Conservation (phyloP, 2,888 invertebrate species). For the Trissonchulus latispiculum region DNA sequence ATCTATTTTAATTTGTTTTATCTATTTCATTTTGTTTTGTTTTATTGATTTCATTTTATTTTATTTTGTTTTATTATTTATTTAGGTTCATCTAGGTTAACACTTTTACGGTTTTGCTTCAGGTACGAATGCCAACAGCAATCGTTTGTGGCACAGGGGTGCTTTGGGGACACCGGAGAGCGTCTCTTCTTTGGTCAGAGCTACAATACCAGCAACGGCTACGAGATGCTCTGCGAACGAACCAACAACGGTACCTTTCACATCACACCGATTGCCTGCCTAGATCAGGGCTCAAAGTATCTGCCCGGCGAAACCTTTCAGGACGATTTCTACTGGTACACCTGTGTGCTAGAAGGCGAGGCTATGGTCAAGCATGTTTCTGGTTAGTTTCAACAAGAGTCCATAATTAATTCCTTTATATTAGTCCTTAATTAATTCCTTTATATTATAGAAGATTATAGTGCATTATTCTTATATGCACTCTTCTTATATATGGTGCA, state of each 20-base stretch:
- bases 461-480: too few relatives aligned
- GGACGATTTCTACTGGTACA: conserved; percentile 15
- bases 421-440: too few relatives aligned
- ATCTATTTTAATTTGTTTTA: too few relatives aligned
- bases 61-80: too few relatives aligned
- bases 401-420: too few relatives aligned
- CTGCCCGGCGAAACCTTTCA: not conserved
- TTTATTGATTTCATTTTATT: too few relatives aligned
- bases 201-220: conserved; percentile 8
- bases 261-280: not conserved
- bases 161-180: not conserved
- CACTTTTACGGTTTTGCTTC: too few relatives aligned
- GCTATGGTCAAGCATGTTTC: conserved; percentile 4
- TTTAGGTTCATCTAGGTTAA: too few relatives aligned
- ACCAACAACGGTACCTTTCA: conserved; percentile 8
- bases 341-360: not conserved
- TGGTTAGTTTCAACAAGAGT: too few relatives aligned
- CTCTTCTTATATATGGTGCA: too few relatives aligned
- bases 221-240: not conserved
- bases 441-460: too few relatives aligned
- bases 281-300: not conserved
- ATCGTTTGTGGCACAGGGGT: not conserved
- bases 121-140: conserved; percentile 7
- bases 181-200: conserved; percentile 5
- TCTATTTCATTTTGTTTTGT: too few relatives aligned